A percentile compares a stretch with the other conserved stretches of the same genome.
phyloP scores from a whole-genome alignment of 2,797 vertebrate genomes.

The Hipposideros larvatus region DNA sequence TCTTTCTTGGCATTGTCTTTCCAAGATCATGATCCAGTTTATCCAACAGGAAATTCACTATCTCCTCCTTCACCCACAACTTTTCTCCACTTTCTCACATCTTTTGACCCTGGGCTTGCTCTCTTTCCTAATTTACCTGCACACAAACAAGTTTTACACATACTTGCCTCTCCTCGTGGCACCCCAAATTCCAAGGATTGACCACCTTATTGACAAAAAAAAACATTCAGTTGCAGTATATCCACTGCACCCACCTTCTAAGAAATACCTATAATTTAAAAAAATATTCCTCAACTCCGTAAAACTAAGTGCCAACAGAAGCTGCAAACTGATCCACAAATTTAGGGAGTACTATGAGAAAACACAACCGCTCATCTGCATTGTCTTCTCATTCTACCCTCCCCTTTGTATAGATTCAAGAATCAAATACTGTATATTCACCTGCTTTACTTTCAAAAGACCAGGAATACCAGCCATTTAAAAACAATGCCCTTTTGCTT shows the following conservation, averaged over 20 bases:
- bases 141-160: background rate
- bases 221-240: background rate
- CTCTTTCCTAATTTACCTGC: background rate
- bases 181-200: background rate
- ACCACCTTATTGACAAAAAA: background rate
- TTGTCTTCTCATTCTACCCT: slow-evolving; percentile 14
- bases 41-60: background rate
- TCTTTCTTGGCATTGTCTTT: slow-evolving; percentile 8
- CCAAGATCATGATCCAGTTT: slow-evolving; percentile 25
- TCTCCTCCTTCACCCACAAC: background rate
- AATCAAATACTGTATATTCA: slow-evolving; percentile 42
- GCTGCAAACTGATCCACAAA: background rate
- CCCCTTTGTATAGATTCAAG: slow-evolving; percentile 8
- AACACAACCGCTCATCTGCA: background rate
- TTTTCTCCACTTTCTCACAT: background rate
- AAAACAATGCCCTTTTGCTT: background rate
- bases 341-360: background rate
- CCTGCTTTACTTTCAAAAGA: slow-evolving; percentile 36
- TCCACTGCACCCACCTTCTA: background rate
- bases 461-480: background rate
- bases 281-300: background rate
- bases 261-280: background rate
- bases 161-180: background rate
- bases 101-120: background rate
- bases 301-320: slow-evolving; percentile 14